phyloP scores from a whole-genome alignment of 2,797 vertebrate species.

The Pempheris klunzingeri region DNA sequence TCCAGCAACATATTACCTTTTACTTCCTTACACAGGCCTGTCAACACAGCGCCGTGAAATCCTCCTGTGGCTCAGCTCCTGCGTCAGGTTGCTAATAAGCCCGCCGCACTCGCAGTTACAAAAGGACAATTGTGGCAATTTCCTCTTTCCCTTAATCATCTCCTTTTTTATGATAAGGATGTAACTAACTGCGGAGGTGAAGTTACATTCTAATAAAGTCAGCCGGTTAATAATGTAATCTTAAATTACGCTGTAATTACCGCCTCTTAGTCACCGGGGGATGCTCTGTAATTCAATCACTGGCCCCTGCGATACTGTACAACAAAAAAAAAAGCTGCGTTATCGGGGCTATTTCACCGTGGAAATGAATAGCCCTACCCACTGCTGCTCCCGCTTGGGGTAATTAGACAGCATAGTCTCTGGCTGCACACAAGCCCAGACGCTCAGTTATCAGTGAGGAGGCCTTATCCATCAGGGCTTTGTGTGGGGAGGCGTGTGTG shows the following conservation, averaged over 20 bases:
- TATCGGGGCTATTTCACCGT: slow-evolving; percentile 78
- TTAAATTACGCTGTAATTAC: slow-evolving; percentile 87
- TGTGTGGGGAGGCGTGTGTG: slow-evolving; percentile 41
- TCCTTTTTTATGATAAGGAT: slow-evolving; percentile 83
- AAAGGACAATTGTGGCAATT: slow-evolving; percentile 77
- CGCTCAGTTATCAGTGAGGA: slow-evolving; percentile 62
- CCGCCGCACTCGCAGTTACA: slow-evolving; percentile 56
- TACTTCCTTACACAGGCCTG: slow-evolving; percentile 4
- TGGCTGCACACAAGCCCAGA: slow-evolving; percentile 54
- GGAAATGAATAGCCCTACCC: slow-evolving; percentile 80
- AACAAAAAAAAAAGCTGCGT: slow-evolving; percentile 63
- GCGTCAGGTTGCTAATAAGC: slow-evolving; percentile 49
- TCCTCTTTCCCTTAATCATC: slow-evolving; percentile 78
- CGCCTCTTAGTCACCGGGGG: slow-evolving; percentile 83
- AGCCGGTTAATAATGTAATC: slow-evolving; percentile 87
- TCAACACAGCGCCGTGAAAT: slow-evolving; percentile 49
- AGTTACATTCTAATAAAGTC: slow-evolving; percentile 87
- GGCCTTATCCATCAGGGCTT: slow-evolving; percentile 78
- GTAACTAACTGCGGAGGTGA: slow-evolving; percentile 81
- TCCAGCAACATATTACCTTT: slow-evolving; percentile 30
- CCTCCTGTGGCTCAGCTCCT: slow-evolving; percentile 48
- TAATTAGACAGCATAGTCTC: slow-evolving; percentile 80
- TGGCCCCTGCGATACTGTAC: slow-evolving; percentile 82
- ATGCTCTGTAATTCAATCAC: slow-evolving; percentile 87
- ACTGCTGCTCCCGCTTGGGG: slow-evolving; percentile 59